phyloP scores from a whole-genome alignment of 2,113 vertebrate species.

The Probosciger aterrimus region DNA sequence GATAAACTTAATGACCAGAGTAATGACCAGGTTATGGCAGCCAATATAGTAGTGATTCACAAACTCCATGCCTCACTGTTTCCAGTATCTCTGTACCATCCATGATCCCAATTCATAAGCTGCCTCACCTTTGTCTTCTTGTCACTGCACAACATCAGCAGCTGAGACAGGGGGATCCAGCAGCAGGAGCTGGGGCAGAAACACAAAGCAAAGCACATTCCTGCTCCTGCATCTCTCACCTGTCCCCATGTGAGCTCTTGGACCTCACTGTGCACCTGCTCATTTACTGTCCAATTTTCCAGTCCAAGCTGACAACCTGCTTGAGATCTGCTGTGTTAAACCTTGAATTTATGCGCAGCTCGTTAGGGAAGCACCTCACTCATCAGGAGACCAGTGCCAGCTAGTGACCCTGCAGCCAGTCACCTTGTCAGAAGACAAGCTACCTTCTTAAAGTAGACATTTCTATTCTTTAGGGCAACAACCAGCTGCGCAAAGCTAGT shows the following conservation, averaged over 20 bases:
- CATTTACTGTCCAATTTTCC: not conserved
- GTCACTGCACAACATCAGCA: not conserved
- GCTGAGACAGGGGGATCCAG: not conserved
- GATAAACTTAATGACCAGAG: not conserved
- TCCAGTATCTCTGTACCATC: not conserved
- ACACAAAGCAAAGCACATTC: not conserved
- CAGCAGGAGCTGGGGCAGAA: not conserved
- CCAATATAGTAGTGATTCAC: not conserved
- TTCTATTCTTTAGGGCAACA: not conserved
- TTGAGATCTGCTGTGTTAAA: not conserved
- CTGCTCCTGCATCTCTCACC: not conserved
- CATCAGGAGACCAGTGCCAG: not conserved
- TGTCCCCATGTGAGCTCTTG: accelerated
- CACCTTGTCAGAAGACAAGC: not conserved
- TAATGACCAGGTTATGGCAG: not conserved
- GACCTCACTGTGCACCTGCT: not conserved
- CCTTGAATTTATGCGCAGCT: not conserved
- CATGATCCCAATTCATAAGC: not conserved
- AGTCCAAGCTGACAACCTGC: not conserved
- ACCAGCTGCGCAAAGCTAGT: not conserved
- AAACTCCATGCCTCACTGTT: not conserved
- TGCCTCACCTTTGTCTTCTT: not conserved
- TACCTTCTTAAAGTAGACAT: not conserved
- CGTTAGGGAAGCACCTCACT: not conserved
- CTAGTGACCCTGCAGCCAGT: not conserved